A percentile compares a stretch with the other conserved stretches of the same genome.
phyloP scores from a whole-genome alignment of 2,113 vertebrate genomes.

The Podarcis muralis region DNA sequence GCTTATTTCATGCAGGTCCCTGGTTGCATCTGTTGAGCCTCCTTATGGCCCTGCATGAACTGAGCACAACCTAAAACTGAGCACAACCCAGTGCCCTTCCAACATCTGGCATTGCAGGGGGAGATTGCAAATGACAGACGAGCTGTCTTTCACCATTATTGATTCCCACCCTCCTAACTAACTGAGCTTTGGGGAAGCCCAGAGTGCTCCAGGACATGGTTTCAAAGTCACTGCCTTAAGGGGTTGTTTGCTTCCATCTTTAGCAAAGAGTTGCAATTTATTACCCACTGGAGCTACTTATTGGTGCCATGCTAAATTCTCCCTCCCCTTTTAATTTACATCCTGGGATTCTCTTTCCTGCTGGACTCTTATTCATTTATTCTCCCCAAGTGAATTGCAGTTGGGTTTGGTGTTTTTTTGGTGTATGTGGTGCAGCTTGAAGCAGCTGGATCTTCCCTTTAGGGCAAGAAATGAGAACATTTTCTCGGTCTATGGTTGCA shows the following conservation, averaged over 20 bases:
- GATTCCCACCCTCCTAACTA: neutral
- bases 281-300: neutral
- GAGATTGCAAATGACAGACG: neutral
- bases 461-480: too few relatives aligned
- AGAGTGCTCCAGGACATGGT: neutral
- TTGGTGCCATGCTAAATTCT: neutral
- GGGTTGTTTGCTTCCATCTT: neutral
- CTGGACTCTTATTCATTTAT: neutral
- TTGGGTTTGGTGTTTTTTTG: neutral
- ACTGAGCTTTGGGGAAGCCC: neutral
- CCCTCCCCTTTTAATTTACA: rapidly evolving
- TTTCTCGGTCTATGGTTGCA: neutral
- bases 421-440: neutral
- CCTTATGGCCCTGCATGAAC: neutral
- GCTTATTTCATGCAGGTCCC: neutral
- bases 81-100: neutral
- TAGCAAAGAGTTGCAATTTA: neutral
- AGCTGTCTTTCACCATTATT: neutral
- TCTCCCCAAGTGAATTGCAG: neutral
- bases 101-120: neutral
- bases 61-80: too few relatives aligned
- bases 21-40: too few relatives aligned
- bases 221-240: neutral
- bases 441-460: neutral
- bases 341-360: rapidly evolving